Conservation (phyloP, 1,140 invertebrate genomes). For the Steinernema khuongi region DNA sequence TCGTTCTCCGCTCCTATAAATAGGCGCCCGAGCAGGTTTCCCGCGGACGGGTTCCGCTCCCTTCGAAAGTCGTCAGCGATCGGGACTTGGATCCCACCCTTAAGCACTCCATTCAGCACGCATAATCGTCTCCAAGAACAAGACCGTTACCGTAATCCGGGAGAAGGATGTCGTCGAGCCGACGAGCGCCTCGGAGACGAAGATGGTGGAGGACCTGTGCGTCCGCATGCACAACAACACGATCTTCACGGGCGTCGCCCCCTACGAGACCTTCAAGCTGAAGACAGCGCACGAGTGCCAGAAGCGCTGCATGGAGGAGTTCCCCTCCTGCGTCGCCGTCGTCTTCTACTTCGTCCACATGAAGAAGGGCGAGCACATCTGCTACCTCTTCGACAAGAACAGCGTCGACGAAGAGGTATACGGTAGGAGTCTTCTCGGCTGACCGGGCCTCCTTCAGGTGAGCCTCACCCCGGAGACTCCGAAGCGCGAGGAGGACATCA, state of each 20-base stretch:
- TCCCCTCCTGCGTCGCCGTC: constrained; percentile 40
- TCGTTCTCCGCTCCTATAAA: constrained; percentile 3
- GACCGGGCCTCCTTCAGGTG: background rate
- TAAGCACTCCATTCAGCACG: constrained; percentile 24
- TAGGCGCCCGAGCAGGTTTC: background rate
- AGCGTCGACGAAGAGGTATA: constrained; percentile 27
- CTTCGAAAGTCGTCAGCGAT: background rate
- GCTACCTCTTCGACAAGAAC: constrained; percentile 41
- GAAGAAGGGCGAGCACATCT: constrained; percentile 40
- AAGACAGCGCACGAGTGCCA: constrained; percentile 41
- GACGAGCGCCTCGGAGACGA: background rate
- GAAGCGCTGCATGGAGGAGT: constrained; percentile 38
- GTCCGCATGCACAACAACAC: constrained; percentile 43
- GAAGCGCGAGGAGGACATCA: constrained; percentile 37
- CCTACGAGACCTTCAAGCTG: constrained; percentile 11
- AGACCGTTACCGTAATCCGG: constrained; percentile 17
- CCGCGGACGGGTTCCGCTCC: background rate
- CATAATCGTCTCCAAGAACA: constrained; percentile 36
- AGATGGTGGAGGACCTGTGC: constrained; percentile 36
- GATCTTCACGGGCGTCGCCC: constrained; percentile 26
- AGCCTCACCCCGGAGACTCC: constrained; percentile 35
- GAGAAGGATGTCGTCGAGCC: background rate
- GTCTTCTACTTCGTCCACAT: constrained; percentile 43
- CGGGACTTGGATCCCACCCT: background rate
- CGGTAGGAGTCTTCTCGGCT: background rate